Evolutionary conservation across 2,888 invertebrate species (phyloP), one percentile per base, ranked within the genome.

Genomic region (Harmothoe impar): DNA sequence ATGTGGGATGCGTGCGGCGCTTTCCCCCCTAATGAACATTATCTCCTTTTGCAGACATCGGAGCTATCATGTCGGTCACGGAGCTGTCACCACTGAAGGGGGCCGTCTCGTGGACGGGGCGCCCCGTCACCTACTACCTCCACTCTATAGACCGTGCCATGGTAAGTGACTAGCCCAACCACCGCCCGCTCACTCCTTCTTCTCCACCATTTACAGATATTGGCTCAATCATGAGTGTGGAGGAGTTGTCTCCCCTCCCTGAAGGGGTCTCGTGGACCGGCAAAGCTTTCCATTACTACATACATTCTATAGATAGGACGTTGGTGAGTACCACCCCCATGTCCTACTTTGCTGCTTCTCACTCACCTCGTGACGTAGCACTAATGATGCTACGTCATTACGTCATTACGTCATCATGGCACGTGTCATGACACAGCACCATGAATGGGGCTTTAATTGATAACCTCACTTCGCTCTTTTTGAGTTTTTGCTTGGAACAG

Each of bases 191-290:
- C 52, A 54, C n/a, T n/a, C 91, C 35, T 56, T 68, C 85, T 86
- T 92, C 51, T 86, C 51, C 78, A 68, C 85, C 84, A 43, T 78
- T 95, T 96, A 31, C 96, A 97, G 97, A 99, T 96, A 99, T 99
- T 95, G 99, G 99, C 93, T 98, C 99, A 92, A 99, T 99, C 95
- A 99, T 99, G 98, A 98, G 99, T 96, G 99, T 99, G 72, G 98
- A 98, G 93, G 99, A 99, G 96, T 98, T 99, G 97, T 98, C 98
- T 92, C 99, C 99, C 25, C 96, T 99, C 92, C 97, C 98, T 95
- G 99, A 99, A 93, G 99, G 99, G n/a, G 99, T 99, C 91, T 99
- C 99, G 29, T 99, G 99, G 99, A 99, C 99, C 92, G 99, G 99
- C 93, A 99, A 99, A 96, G 98, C 99, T 90, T 99, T 99, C 94